Evolutionary conservation across 1,140 invertebrate species (phyloP).

Genomic region (Galendromus occidentalis): DNA sequence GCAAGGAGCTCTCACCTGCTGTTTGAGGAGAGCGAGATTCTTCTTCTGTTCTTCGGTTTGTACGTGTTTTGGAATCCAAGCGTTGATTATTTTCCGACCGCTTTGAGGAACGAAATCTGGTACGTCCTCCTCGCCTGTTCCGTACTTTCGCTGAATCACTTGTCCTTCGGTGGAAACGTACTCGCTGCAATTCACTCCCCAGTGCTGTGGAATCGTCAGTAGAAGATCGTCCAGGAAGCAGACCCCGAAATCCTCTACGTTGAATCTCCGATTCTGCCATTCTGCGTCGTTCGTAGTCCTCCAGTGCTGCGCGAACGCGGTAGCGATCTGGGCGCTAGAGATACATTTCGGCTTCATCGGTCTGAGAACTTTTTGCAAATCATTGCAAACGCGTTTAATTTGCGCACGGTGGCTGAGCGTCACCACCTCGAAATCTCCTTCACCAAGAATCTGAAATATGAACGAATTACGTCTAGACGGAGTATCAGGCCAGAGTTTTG

Average conservation of each 20-base stretch:
- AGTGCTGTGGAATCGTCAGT: background rate
- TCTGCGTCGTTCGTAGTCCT: background rate
- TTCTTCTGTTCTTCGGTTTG: too few relatives aligned
- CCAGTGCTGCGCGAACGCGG: background rate
- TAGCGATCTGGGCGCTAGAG: background rate
- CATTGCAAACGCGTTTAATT: constrained; percentile 8
- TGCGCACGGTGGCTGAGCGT: constrained; percentile 1
- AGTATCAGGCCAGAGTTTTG: background rate
- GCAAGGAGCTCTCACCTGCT: too few relatives aligned
- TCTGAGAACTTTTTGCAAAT: background rate
- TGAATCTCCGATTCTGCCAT: background rate
- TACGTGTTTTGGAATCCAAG: too few relatives aligned
- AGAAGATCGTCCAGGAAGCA: background rate
- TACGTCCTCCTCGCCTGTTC: background rate
- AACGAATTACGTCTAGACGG: background rate
- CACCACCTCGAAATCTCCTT: background rate
- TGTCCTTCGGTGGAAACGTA: background rate
- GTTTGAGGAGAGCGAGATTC: too few relatives aligned
- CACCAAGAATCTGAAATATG: background rate
- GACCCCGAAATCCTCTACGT: background rate
- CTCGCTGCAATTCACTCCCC: background rate
- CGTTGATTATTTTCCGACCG: background rate
- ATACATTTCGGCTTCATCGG: background rate
- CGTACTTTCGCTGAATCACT: background rate
- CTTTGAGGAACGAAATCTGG: background rate